Base-by-base conservation (phyloP, 2,797 vertebrate species). In the Graptemys geographica region DNA sequence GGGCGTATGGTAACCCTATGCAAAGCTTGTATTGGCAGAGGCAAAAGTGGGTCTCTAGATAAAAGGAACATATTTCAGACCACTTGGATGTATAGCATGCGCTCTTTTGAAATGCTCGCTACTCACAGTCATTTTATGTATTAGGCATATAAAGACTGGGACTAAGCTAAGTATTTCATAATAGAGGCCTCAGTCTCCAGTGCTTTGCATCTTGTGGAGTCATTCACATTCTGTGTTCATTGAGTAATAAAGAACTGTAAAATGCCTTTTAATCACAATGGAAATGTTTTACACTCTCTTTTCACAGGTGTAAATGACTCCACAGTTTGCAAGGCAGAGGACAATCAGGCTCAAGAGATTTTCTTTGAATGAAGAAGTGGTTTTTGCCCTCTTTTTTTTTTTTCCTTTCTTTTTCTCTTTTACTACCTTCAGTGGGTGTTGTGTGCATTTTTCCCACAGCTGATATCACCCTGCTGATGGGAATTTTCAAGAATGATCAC, bases 221-320 rank as follows among this genome's bases (percentile, higher is more conserved):
- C 4, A 15, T 3, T 8, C 13, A 0, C n/a, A 2, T 44, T 33
- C 27, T 33, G 53, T 62, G 31, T 28, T 33, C 74, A 41, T 2
- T n/a, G 51, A 81, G 25, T 9, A 21, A 4, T 69, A 51, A 79
- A 59, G 52, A 18, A 9, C 5, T 13, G 79, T 59, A 65, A 93
- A 59, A 5, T 81, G 8, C 5, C 2, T 44, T 89, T 57, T 81
- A 1, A 80, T 21, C 0, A 0, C 10, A 4, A 8, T 86, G 12
- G 44, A 25, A 72, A 7, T 10, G 23, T 83, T 83, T 79, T n/a
- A 12, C 27, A 18, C 1, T 65, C n/a, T 28, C 6, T 78, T 86
- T 90, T 28, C 11, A 62, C 33, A 11, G 33, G 2, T 0, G 51
- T 15, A 12, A 33, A 85, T 81, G 44, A 11, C 49, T 59, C 0